A percentile compares a stretch with the other conserved stretches of the same genome.
Evolutionary conservation across 2,113 vertebrate genomes (phyloP).

Genomic region (Prunella himalayana): DNA sequence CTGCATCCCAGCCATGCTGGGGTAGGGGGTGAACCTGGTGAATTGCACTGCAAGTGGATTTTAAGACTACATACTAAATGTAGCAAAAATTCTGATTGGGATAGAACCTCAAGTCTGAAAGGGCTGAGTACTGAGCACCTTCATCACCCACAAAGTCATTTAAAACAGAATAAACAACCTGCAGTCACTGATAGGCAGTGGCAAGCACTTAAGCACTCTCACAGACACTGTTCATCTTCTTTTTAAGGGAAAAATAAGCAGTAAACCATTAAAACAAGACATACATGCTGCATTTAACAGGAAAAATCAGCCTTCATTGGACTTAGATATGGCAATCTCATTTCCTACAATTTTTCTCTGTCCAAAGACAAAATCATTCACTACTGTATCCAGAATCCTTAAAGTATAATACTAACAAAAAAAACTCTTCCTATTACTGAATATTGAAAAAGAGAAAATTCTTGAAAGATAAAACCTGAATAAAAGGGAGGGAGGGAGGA

Average conservation of each 20-base stretch:
- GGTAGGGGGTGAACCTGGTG: background rate
- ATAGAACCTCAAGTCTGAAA: background rate
- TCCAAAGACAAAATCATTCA: background rate
- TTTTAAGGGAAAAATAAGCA: background rate
- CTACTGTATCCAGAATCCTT: background rate
- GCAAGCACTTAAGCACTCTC: background rate
- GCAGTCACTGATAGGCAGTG: background rate
- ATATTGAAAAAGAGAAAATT: background rate
- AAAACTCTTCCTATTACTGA: background rate
- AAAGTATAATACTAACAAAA: background rate
- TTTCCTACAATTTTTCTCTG: background rate
- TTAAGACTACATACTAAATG: background rate
- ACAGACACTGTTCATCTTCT: background rate
- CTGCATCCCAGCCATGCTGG: background rate
- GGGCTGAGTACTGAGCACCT: background rate
- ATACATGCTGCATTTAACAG: background rate
- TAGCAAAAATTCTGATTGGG: background rate
- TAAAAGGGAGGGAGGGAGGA: no score
- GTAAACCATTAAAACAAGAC: background rate
- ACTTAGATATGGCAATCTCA: background rate
- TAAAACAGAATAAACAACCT: background rate
- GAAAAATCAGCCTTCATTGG: background rate
- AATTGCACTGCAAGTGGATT: background rate
- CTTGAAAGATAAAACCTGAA: background rate
- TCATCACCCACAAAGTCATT: background rate